Evolutionary conservation across 2,888 invertebrate species (phyloP), one percentile per base, ranked within the genome.

Genomic region (Hydriomena furcata): DNA sequence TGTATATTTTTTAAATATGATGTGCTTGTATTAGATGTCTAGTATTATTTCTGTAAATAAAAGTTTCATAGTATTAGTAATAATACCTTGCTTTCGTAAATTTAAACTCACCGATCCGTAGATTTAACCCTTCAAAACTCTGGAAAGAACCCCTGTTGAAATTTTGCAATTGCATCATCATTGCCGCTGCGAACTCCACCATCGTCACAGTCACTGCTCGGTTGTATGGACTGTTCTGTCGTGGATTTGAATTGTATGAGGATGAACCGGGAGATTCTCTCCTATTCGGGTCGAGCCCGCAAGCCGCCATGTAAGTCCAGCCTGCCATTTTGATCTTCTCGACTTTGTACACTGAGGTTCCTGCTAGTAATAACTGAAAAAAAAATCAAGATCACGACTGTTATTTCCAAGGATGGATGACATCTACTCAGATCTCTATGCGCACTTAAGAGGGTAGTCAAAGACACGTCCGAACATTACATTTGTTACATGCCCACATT

Each of bases 291-390:
- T 95, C 95, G 36, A 99, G 89, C 0, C 99, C 99, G 69, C 97
- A 97, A 0, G 98, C 98, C 1, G 98, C 98, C 98, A 99, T 98
- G 70, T 98, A 99, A 0, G 98, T 98, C 92, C 97, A 97, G 52
- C 97, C 98, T 35, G 98, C 97, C 45, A 99, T 95, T 91, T 99
- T 99, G 24, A 99, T 99, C 85, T 99, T 99, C 81, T 99, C 99
- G 5, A 99, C 95, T 65, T 94, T 93, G 50, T 93, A 85, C 5
- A 93, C 93, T 40, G 93, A 88, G 0, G 90, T 69, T 34, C 92
- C 92, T 1, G 90, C 85, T 31, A 94, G 92, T 2, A 97, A 85
- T 46, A 97, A 77, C 93, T 94, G 76, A 53, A 55, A 58, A 10
- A 21, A 4, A 7, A 10, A 21, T 28, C 5, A 30, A n/a, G 11